Evolutionary conservation across 2,113 vertebrate species (phyloP), one percentile per base, ranked within the genome.

Genomic region (Herpailurus yagouaroundi): DNA sequence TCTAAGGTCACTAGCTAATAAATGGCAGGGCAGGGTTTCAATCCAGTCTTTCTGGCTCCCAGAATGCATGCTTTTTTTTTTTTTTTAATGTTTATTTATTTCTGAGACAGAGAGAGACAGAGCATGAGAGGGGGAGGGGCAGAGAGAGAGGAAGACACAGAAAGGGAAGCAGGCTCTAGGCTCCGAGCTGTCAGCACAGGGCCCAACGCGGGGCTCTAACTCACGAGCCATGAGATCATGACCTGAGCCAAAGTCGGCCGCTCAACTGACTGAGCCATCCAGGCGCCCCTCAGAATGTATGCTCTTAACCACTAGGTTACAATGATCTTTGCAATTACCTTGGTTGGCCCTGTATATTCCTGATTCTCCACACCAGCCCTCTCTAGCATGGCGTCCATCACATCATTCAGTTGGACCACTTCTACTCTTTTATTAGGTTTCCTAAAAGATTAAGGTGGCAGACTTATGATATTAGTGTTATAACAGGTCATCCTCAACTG

Each of bases 371-470:
- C 97, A 8, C 99, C 99, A 76, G 99, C 99, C 97, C 99, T 99
- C 97, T 99, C 98, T 94, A 99, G 89, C 99, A 99, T 99, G 64
- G 98, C 91, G 48, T 99, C 99, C 99, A 99, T 99, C 96, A 99
- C 98, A 31, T 97, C 98, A 98, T 98, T 99, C 98, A 99, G 98
- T 96, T 99, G 99, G 50, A 99, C 84, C 41, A 98, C 99, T 92
- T 99, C 99, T 63, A 99, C 88, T 95, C 99, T 99, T 31, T 99
- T 99, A 95, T 99, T 99, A 73, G 99, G 99, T 98, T 98, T 99
- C 99, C 99, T 99, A 82, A 73, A 88, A 94, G 71, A 95, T 52
- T 74, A 91, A 86, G 36, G 48, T 2, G 29, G 91, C 55, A 96
- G 68, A 89, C n/a, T 41, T 33, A 60, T 14, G 29, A 21, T 80